phyloP scores from a whole-genome alignment of 2,797 vertebrate species.

The Neosalanx taihuensis region DNA sequence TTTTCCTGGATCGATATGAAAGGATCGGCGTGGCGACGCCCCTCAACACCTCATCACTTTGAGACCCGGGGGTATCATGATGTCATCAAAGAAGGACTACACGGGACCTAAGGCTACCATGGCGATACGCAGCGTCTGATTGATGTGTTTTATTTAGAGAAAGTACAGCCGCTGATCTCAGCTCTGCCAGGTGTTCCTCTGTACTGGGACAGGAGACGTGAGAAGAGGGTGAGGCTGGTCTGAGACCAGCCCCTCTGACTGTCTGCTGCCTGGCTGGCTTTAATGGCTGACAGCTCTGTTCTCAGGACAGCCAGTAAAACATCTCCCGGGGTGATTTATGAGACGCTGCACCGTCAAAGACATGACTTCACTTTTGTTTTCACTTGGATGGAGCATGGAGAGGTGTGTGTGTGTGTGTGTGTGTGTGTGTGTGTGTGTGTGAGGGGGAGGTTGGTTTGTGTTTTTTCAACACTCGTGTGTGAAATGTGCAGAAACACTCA shows the following conservation, averaged over 20 bases:
- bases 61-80: too few species aligned
- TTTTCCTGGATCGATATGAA: too few species aligned
- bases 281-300: too few species aligned
- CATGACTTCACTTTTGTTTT: slow-evolving; percentile 52
- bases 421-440: background rate
- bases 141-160: too few species aligned
- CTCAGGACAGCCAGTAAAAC: slow-evolving; percentile 46
- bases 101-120: too few species aligned
- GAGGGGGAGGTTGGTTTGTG: too few species aligned
- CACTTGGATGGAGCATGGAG: slow-evolving; percentile 31
- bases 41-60: too few species aligned
- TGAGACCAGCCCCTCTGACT: background rate
- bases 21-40: too few species aligned
- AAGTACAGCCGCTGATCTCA: background rate
- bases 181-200: background rate
- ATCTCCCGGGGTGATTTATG: slow-evolving; percentile 59
- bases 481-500: slow-evolving; percentile 3
- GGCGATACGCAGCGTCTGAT: too few species aligned
- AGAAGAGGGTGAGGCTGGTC: background rate
- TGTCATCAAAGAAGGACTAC: too few species aligned
- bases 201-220: too few species aligned
- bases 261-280: background rate
- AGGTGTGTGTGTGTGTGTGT: slow-evolving; percentile 1
- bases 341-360: slow-evolving; percentile 49
- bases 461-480: background rate